Percentiles rank a stretch among this genome's conserved stretches.
These are phyloP conservation scores for Mimachlamys varia DNA, from an alignment of 2,888 invertebrate genomes.

Conservation along the genomic window DNA sequence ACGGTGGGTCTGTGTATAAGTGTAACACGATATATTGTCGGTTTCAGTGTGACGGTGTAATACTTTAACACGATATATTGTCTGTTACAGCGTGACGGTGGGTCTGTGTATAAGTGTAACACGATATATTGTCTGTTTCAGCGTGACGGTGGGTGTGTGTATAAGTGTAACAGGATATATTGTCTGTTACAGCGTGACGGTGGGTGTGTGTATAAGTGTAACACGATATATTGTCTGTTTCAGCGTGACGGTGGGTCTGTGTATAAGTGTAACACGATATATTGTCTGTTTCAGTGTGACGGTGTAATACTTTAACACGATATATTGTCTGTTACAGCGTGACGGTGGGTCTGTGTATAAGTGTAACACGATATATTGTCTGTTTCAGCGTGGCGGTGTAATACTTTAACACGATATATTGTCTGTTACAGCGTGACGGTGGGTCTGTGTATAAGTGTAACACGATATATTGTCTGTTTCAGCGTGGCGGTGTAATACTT, in stretches of 20 bases:
- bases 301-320: no score
- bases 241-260: conserved; percentile 78
- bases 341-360: conserved; percentile 78
- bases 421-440: conserved; percentile 75
- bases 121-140: conserved; percentile 69
- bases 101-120: no score
- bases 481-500: conserved; percentile 77
- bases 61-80: no score
- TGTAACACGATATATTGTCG: no score
- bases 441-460: no score
- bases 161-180: no score
- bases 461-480: conserved; percentile 65
- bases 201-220: conserved; percentile 80
- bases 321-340: conserved; percentile 73
- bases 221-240: conserved; percentile 61
- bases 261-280: no score
- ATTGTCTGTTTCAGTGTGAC: conserved; percentile 73
- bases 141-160: conserved; percentile 78
- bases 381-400: conserved; percentile 77
- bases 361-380: no score
- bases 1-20: conserved; percentile 78
- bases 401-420: no score
- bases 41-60: conserved; percentile 77
- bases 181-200: conserved; percentile 74
- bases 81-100: conserved; percentile 75